phyloP scores from a whole-genome alignment of 2,113 vertebrate genomes.

The Myodes glareolus region DNA sequence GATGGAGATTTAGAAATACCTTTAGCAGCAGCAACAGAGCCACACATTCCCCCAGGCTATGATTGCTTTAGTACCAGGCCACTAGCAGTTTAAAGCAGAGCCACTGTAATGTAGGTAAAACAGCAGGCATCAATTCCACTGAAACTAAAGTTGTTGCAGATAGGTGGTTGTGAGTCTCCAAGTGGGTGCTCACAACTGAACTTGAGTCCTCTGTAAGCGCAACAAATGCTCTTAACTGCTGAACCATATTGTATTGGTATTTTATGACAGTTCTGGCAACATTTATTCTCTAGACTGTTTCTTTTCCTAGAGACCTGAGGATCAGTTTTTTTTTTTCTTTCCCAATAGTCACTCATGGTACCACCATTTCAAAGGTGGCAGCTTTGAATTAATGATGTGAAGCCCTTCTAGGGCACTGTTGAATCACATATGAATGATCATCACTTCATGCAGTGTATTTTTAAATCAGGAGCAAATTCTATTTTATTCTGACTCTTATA shows the following conservation, averaged over 20 bases:
- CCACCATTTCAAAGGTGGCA: background rate
- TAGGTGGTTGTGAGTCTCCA: background rate
- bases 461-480: constrained; percentile 23
- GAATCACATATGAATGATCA: constrained; percentile 37
- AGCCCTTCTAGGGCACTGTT: background rate
- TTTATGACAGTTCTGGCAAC: background rate
- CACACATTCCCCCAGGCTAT: background rate
- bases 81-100: background rate
- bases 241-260: background rate
- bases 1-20: background rate
- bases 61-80: background rate
- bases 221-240: background rate
- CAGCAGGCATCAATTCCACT: background rate
- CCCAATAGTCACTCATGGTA: background rate
- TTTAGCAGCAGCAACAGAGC: background rate
- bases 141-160: background rate
- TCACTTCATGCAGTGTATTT: constrained; percentile 36
- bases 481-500: constrained; percentile 63
- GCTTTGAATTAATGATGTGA: background rate
- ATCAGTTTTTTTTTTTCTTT: constrained; percentile 8
- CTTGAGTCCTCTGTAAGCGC: background rate
- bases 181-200: background rate
- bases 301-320: background rate
- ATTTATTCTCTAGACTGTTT: background rate
- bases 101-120: background rate